Conservation (phyloP, 2,888 invertebrate species). For the Ellobium chinense region DNA sequence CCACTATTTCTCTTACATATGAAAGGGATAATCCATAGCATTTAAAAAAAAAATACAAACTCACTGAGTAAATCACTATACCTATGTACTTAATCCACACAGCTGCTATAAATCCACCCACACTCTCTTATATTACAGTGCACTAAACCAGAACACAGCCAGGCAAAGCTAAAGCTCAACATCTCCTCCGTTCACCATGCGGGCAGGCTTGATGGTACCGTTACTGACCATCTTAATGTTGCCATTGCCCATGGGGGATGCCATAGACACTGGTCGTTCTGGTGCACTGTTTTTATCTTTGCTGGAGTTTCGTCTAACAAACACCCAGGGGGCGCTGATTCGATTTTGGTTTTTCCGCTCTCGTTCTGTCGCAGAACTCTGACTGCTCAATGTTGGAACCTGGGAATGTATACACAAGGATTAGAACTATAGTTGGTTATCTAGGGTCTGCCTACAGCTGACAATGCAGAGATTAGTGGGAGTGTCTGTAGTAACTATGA, state of each 20-base stretch:
- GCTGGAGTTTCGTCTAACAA: slow-evolving; percentile 65
- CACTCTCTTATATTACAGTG: too few relatives aligned
- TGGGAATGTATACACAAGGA: too few relatives aligned
- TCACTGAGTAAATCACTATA: too few relatives aligned
- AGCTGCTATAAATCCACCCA: too few relatives aligned
- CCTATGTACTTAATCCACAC: too few relatives aligned
- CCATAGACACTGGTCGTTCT: slow-evolving; percentile 11
- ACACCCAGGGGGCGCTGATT: slow-evolving; percentile 74
- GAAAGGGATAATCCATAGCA: too few relatives aligned
- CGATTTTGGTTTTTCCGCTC: slow-evolving; percentile 60
- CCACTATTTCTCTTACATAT: too few relatives aligned
- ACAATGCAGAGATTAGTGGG: too few relatives aligned
- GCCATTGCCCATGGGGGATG: slow-evolving; percentile 24
- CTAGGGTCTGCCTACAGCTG: too few relatives aligned
- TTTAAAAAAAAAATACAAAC: too few relatives aligned
- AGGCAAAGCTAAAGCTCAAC: slow-evolving; percentile 28
- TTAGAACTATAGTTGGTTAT: too few relatives aligned
- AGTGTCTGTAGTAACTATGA: too few relatives aligned
- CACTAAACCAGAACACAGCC: background rate
- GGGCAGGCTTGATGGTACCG: slow-evolving; percentile 12
- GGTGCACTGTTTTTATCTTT: slow-evolving; percentile 57
- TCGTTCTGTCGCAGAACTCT: slow-evolving; percentile 51
- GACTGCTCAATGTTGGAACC: background rate
- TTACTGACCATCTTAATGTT: slow-evolving; percentile 23
- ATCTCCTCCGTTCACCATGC: slow-evolving; percentile 21